Percentiles rank a stretch among this genome's conserved stretches.
Conservation (phyloP, 2,888 invertebrate genomes). For the Nymphalis polychloros region DNA sequence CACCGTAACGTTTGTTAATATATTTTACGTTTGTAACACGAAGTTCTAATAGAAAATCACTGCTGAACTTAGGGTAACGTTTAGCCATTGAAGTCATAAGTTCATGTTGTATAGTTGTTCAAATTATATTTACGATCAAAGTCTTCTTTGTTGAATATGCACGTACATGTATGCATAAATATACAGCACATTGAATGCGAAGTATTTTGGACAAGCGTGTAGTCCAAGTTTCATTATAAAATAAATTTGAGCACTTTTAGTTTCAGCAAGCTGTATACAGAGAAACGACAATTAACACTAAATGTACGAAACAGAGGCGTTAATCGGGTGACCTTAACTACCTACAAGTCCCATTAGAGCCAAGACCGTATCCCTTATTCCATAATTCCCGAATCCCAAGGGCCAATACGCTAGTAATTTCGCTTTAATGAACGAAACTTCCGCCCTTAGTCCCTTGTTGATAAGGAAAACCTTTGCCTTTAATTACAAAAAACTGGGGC, state of each 20-base stretch:
- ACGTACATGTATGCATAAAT: too few species aligned
- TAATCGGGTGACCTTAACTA: slow-evolving; percentile 63
- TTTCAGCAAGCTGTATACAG: slow-evolving; percentile 34
- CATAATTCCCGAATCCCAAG: slow-evolving; percentile 56
- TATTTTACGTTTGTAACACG: too few species aligned
- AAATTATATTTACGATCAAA: too few species aligned
- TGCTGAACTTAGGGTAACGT: too few species aligned
- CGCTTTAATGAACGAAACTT: slow-evolving; percentile 73
- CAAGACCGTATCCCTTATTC: slow-evolving; percentile 57
- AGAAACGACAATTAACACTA: slow-evolving; percentile 30
- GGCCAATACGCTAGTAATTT: slow-evolving; percentile 72
- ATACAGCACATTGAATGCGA: too few species aligned
- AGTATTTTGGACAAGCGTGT: too few species aligned
- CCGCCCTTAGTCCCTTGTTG: slow-evolving; percentile 61
- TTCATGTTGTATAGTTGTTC: too few species aligned
- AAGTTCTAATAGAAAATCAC: too few species aligned
- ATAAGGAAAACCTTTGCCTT: slow-evolving; percentile 60
- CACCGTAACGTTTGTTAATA: too few species aligned
- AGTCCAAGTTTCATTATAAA: neutral
- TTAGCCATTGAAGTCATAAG: too few species aligned
- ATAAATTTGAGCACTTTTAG: slow-evolving; percentile 21
- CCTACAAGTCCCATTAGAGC: slow-evolving; percentile 65
- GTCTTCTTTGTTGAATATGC: too few species aligned
- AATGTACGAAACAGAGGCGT: slow-evolving; percentile 42
- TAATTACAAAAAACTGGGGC: slow-evolving; percentile 50